Base-by-base conservation (phyloP, 2,888 invertebrate genomes). In the Folsomia candida region DNA sequence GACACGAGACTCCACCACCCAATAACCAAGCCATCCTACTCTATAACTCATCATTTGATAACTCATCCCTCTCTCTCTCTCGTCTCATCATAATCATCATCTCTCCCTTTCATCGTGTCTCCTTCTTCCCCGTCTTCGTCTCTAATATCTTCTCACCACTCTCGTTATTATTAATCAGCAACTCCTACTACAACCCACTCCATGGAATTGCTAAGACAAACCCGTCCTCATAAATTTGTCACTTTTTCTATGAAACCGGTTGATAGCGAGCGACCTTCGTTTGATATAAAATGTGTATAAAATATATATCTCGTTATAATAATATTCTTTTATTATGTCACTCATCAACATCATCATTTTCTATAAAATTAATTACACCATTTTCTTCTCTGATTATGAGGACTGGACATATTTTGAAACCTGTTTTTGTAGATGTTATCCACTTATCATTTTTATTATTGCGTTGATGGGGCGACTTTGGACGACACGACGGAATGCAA, bases 321-420 rank as follows among this genome's bases (percentile, higher is more conserved):
- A 47, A 47, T 47, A 18, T n/a, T 47, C 47, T 47, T 47, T 47
- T 47, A 47, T 47, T 47, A 47, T 47, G 47, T 47, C 47, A 54
- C 11, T 54, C 54, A 14, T 22, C 54, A 54, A 14, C 6, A 54
- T 54, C 54, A 54, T 54, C 37, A 37, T 37, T 37, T 54, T 54
- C 6, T 54, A 54, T 6, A 54, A 54, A 54, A 54, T 54, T 6
- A 54, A 47, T 47, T 47, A 18, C 47, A 9, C 9, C 47, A 47
- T 18, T 11, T 47, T 47, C 18, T 47, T 47, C 47, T 47, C 18
- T 54, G 54, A 14, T 54, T 6, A 54, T 54, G 54, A 54, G 54
- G 22, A 20, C 54, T 54, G 54, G 54, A 54, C 54, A 54, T 54
- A 54, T 54, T 54, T 54, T 54, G 54, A 54, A 54, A 54, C 54